Percentiles rank a stretch among this genome's conserved stretches.
phyloP scores from a whole-genome alignment of 2,888 invertebrate genomes.

The Chorisops tibialis region DNA sequence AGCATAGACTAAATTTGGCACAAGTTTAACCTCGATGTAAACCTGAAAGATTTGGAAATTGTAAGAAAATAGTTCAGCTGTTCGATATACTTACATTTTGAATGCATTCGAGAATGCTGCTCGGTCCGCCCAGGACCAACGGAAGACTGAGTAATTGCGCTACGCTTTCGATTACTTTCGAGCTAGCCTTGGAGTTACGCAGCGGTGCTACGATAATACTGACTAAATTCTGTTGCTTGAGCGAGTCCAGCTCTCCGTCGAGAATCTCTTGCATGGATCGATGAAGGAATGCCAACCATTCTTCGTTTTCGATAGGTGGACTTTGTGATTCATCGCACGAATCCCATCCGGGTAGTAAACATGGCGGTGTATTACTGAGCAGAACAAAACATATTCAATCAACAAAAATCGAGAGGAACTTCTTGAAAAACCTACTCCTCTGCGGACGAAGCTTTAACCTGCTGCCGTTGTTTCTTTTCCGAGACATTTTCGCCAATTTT shows the following conservation, averaged over 20 bases:
- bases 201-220: constrained; percentile 63
- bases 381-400: not conserved
- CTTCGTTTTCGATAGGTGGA: constrained; percentile 75
- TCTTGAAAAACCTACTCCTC: constrained; percentile 5
- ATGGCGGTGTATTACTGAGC: constrained; percentile 46
- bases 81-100: constrained; percentile 47
- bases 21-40: constrained; percentile 75
- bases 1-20: constrained; percentile 77
- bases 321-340: constrained; percentile 56
- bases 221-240: constrained; percentile 67
- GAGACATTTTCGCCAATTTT: constrained; percentile 14
- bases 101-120: constrained; percentile 53
- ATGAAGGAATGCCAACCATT: constrained; percentile 81
- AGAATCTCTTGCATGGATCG: constrained; percentile 79
- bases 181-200: constrained; percentile 60
- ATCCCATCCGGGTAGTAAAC: constrained; percentile 50
- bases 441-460: not conserved
- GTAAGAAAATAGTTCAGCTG: constrained; percentile 9
- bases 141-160: constrained; percentile 63
- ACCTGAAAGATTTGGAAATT: constrained; percentile 53
- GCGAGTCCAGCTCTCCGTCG: constrained; percentile 72
- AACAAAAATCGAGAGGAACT: not conserved
- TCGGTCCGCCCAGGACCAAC: constrained; percentile 56
- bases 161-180: constrained; percentile 62
- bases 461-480: constrained; percentile 14